A percentile compares a stretch with the other conserved stretches of the same genome.
Evolutionary conservation across 2,888 invertebrate genomes (phyloP).

Genomic region (Epicampocera succincta): DNA sequence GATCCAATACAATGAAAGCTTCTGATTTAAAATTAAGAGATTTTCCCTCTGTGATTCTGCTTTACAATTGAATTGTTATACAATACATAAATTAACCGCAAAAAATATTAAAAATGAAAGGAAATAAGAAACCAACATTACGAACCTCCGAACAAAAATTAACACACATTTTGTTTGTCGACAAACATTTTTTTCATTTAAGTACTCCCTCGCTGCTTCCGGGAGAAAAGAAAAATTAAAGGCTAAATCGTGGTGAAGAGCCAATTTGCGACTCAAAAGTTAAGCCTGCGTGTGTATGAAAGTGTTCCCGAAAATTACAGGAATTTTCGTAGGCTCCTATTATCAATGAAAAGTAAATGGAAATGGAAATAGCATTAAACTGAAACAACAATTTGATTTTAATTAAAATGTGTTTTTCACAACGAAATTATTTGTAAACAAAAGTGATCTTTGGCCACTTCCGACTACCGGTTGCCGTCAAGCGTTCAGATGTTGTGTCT

Average conservation of each 20-base stretch:
- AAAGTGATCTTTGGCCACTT: too few species aligned
- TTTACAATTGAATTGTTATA: conserved; percentile 67
- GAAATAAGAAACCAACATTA: not conserved
- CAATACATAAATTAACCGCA: conserved; percentile 60
- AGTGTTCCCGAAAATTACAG: too few species aligned
- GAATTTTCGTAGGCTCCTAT: too few species aligned
- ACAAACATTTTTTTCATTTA: not conserved
- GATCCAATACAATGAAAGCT: conserved; percentile 38
- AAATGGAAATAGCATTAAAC: too few species aligned
- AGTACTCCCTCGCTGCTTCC: conserved; percentile 52
- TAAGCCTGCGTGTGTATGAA: too few species aligned
- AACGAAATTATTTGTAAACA: too few species aligned
- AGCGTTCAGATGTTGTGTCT: too few species aligned
- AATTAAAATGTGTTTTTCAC: too few species aligned
- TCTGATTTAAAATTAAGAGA: conserved; percentile 36
- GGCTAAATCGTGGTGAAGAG: not conserved
- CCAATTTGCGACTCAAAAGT: too few species aligned
- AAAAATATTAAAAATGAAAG: conserved; percentile 23
- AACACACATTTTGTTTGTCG: conserved; percentile 30
- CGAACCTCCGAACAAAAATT: conserved; percentile 20
- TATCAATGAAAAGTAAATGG: too few species aligned
- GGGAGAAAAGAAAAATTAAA: conserved; percentile 16
- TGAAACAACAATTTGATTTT: too few species aligned
- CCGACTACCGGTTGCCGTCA: too few species aligned
- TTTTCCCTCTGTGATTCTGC: conserved; percentile 25